A percentile compares a stretch with the other conserved stretches of the same genome.
Evolutionary conservation across 2,888 invertebrate genomes (phyloP).

Genomic region (Monochamus alternatus): DNA sequence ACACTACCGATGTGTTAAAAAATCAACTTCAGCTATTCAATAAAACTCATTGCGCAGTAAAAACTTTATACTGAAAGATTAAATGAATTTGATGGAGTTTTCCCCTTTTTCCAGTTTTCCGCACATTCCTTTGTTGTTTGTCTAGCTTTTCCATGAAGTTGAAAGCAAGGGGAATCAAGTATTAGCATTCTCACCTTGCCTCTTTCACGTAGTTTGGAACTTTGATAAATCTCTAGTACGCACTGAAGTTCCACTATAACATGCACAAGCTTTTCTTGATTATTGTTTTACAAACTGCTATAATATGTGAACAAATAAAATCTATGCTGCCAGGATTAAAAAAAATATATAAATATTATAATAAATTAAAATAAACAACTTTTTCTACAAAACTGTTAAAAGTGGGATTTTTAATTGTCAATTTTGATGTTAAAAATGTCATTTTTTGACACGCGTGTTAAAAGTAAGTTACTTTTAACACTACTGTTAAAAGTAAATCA

Average conservation of each 20-base stretch:
- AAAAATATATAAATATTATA: not conserved
- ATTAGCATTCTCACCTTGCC: slow-evolving; percentile 5
- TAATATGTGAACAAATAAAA: not conserved
- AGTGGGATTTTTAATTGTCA: too few relatives aligned
- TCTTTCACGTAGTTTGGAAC: slow-evolving; percentile 3
- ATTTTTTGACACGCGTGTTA: too few relatives aligned
- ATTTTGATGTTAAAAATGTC: too few relatives aligned
- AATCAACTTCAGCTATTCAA: too few relatives aligned
- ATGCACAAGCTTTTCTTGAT: not conserved
- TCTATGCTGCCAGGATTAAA: not conserved
- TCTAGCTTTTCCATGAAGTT: slow-evolving; percentile 5
- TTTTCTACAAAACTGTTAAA: too few relatives aligned
- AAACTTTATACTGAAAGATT: too few relatives aligned
- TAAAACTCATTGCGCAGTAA: too few relatives aligned
- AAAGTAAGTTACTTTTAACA: too few relatives aligned
- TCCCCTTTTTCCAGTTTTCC: not conserved
- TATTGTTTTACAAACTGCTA: not conserved
- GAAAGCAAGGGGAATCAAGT: not conserved
- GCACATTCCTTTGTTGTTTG: slow-evolving; percentile 5
- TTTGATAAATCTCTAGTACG: slow-evolving; percentile 6
- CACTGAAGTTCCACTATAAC: not conserved
- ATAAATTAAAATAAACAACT: too few relatives aligned
- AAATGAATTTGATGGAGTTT: too few relatives aligned
- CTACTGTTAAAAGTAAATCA: too few relatives aligned
- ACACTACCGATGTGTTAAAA: too few relatives aligned